Conservation (phyloP, 1,140 invertebrate genomes). For the Atta cephalotes region DNA sequence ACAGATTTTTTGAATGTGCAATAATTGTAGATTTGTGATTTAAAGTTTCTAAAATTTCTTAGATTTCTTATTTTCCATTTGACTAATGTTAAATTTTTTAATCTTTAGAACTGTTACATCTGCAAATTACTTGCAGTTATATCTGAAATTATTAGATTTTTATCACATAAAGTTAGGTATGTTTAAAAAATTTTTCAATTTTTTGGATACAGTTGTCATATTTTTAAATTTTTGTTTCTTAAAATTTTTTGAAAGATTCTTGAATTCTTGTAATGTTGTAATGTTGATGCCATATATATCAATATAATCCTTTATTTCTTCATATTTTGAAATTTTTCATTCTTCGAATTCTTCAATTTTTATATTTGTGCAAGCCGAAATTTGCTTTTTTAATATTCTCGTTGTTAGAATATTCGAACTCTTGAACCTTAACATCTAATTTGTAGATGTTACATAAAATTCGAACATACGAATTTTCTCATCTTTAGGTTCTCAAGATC, state of each 20-base stretch:
- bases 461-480: background rate
- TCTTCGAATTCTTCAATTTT: slow-evolving; percentile 25
- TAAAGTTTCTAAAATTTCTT: background rate
- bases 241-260: background rate
- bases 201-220: background rate
- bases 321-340: background rate
- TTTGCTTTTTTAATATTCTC: slow-evolving; percentile 4
- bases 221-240: slow-evolving; percentile 18
- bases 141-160: slow-evolving; percentile 19
- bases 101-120: background rate
- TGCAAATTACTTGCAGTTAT: background rate
- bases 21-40: background rate
- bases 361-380: background rate
- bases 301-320: slow-evolving; percentile 7
- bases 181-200: slow-evolving; percentile 1
- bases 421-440: slow-evolving; percentile 20
- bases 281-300: background rate
- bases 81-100: background rate
- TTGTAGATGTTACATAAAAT: background rate
- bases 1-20: background rate
- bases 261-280: slow-evolving; percentile 23
- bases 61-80: background rate
- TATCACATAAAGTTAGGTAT: background rate
- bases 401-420: slow-evolving; percentile 2
- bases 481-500: background rate